phyloP scores from a whole-genome alignment of 2,888 invertebrate species.

The Arctia plantaginis region DNA sequence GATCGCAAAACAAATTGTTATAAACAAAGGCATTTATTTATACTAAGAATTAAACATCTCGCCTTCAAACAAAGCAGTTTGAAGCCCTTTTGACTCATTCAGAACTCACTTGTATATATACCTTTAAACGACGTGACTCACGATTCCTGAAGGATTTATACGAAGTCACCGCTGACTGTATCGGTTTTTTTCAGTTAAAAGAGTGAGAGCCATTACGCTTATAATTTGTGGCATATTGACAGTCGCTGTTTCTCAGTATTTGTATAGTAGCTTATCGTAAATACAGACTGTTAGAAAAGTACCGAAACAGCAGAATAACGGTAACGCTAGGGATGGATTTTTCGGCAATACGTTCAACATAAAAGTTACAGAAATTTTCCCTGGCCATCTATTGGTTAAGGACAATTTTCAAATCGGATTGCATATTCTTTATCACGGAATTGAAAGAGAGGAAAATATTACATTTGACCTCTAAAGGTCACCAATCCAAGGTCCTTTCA shows the following conservation, averaged over 20 bases:
- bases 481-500: too few species aligned
- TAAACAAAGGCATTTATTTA: neutral
- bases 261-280: neutral
- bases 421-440: too few species aligned
- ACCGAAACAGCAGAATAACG: too few species aligned
- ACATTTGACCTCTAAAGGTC: too few species aligned
- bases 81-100: slow-evolving; percentile 23
- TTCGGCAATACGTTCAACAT: too few species aligned
- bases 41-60: neutral
- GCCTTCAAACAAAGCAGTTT: slow-evolving; percentile 32
- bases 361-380: too few species aligned
- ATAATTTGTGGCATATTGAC: neutral
- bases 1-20: neutral
- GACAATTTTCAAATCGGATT: too few species aligned
- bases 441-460: too few species aligned
- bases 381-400: too few species aligned
- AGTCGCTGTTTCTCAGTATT: neutral
- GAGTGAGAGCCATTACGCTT: neutral
- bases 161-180: slow-evolving; percentile 18
- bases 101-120: slow-evolving; percentile 26
- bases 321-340: too few species aligned
- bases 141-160: slow-evolving; percentile 32
- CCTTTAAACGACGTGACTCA: slow-evolving; percentile 39
- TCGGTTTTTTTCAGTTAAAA: slow-evolving; percentile 10
- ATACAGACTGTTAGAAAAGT: too few species aligned